Evolutionary conservation across 2,888 invertebrate species (phyloP), one percentile per base, ranked within the genome.

Genomic region (Trachelus stipa): DNA sequence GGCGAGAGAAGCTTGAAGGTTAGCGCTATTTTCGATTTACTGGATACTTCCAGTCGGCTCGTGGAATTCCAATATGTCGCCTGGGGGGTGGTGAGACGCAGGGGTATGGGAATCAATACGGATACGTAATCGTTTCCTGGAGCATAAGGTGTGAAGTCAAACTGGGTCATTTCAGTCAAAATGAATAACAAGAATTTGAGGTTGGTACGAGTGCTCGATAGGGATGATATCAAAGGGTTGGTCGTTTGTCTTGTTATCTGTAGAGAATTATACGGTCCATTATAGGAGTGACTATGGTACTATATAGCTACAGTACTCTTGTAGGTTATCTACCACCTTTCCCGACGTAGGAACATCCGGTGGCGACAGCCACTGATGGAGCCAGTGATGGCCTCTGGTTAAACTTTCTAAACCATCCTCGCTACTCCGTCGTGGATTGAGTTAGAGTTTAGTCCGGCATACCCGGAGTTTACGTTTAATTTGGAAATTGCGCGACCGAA

Each of bases 321-420:
- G 23, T 23, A 56, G 56, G 56, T 23, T 56, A 56, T 56, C 56
- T 9, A 56, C 23, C 56, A 56, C 23, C 56, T 56, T 23, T 56
- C 34, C 30, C 77, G 30, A 74, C 56, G 69, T 76, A 69, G 75
- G 81, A 78, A 79, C 81, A 83, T 78, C 80, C 83, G 85, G 80
- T 80, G 77, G 80, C 83, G 85, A 85, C 83, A 83, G 83, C 77
- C 83, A 83, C 83, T 84, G 80, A 87, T 83, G 83, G 83, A 83
- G 82, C 82, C 85, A 84, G 87, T 85, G 85, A 87, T 87, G 87
- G 88, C 85, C 85, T 86, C 85, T 85, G 86, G 85, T 84, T 84
- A 86, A 88, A 88, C 88, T 87, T 88, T 81, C 83, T 81, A 84
- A 79, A 86, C 78, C 76, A 73, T 79, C 76, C 74, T 68, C 33